These are phyloP conservation scores for Mechanitis messenoides DNA, from an alignment of 2,888 invertebrate species.

Conservation along the genomic window DNA sequence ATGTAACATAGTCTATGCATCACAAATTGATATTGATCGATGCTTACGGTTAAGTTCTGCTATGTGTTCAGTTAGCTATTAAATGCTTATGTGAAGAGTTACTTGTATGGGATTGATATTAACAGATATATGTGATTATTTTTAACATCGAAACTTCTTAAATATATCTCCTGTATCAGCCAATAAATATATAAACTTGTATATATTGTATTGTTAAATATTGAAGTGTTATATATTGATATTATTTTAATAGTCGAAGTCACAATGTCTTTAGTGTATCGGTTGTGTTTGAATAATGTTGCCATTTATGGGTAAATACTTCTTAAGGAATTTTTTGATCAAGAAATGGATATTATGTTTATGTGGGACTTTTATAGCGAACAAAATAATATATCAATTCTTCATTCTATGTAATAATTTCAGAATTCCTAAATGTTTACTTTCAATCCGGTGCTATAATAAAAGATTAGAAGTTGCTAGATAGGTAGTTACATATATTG, in stretches of 20 bases:
- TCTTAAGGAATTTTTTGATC: not conserved
- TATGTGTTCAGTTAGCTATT: slow-evolving; percentile 27
- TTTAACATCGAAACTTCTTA: slow-evolving; percentile 19
- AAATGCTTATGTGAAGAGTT: slow-evolving; percentile 14
- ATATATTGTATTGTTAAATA: slow-evolving; percentile 5
- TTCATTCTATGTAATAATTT: not conserved
- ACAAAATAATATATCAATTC: not conserved
- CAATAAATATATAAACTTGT: not conserved
- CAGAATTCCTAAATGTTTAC: not conserved
- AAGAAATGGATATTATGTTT: not conserved
- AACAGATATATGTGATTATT: slow-evolving; percentile 15
- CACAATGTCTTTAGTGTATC: slow-evolving; percentile 3
- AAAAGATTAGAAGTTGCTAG: not conserved
- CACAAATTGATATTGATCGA: slow-evolving; percentile 12
- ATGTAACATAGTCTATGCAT: slow-evolving; percentile 24
- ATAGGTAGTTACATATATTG: not conserved
- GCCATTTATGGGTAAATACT: slow-evolving; percentile 3
- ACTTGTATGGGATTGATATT: slow-evolving; percentile 21
- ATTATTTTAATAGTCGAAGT: slow-evolving; percentile 4
- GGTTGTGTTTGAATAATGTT: slow-evolving; percentile 1
- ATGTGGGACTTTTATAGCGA: not conserved
- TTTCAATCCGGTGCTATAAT: slow-evolving; percentile 1
- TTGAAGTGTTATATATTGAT: slow-evolving; percentile 3
- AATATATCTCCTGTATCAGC: not conserved
- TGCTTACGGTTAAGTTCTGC: slow-evolving; percentile 24